Conservation (phyloP, 2,888 invertebrate species). For the Machimus atricapillus region DNA sequence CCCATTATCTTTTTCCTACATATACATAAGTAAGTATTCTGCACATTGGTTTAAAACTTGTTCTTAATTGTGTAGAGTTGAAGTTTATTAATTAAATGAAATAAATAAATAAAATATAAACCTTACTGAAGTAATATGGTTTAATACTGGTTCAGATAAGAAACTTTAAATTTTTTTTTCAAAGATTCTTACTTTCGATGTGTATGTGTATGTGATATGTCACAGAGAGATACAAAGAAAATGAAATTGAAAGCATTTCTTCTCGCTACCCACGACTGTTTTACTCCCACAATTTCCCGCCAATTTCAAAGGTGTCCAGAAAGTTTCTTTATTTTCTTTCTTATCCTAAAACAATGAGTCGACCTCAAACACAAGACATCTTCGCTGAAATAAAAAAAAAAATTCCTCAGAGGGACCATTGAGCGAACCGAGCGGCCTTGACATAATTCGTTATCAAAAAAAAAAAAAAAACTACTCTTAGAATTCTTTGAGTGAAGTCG, state of each 20-base stretch:
- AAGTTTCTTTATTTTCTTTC: neutral
- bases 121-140: too few relatives aligned
- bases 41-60: too few relatives aligned
- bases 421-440: neutral
- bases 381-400: neutral
- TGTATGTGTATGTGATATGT: too few relatives aligned
- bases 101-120: too few relatives aligned
- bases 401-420: neutral
- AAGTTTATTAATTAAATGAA: too few relatives aligned
- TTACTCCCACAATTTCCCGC: neutral
- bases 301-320: neutral
- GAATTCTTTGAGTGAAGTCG: neutral
- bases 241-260: neutral
- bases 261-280: neutral
- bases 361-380: neutral
- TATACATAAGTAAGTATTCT: too few relatives aligned
- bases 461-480: neutral
- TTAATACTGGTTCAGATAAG: too few relatives aligned
- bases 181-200: too few relatives aligned
- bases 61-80: too few relatives aligned
- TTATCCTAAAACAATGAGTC: neutral
- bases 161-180: too few relatives aligned
- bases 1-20: too few relatives aligned
- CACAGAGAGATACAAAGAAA: neutral
- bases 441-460: neutral